Evolutionary conservation across 2,797 vertebrate species (phyloP), one percentile per base, ranked within the genome.

Genomic region (Steatocranus sp.): DNA sequence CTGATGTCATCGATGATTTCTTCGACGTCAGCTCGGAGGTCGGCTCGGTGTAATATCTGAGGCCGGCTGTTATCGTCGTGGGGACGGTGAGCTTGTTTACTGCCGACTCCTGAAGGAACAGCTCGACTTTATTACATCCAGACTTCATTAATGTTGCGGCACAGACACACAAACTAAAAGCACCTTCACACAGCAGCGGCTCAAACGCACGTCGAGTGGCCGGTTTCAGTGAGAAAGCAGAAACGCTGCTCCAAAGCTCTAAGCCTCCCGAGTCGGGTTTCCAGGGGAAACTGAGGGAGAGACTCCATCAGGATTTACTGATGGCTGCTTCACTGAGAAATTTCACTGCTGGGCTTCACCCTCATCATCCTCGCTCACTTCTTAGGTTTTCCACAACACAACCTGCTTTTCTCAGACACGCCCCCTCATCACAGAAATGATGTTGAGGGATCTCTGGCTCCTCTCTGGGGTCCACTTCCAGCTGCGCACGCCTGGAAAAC

Each of bases 81-180:
- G 50, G 43, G 43, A 51, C 6, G 27, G 20, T 11, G 82, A 84
- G 43, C 76, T 79, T 75, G 17, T 84, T 81, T 81, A 58, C 75
- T 48, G 68, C 68, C 46, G 49, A 70, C 58, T 84, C 79, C 79
- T 79, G 5, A 5, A 61, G 80, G 82, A 74, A 70, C 7, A 32
- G 41, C 78, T 48, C 6, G 9, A 30, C 48, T 63, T 83, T 78
- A 83, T 86, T 81, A 78, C 78, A 85, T 70, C 25, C 68, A 78
- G 32, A 78, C 68, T 85, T 83, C 78, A 88, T 83, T 88, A 85
- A 70, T 17, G 10, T 75, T 46, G 78, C 30, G 1, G 34, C 32
- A 11, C 23, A 17, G 18, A 48, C 48, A 56, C 63, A 54, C 38
- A 11, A 5, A 43, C 36, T 48, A 32, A 32, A 43, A 2, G 2